A percentile compares a stretch with the other conserved stretches of the same genome.
Conservation (phyloP, 2,888 invertebrate species). For the Patella ulyssiponensis region DNA sequence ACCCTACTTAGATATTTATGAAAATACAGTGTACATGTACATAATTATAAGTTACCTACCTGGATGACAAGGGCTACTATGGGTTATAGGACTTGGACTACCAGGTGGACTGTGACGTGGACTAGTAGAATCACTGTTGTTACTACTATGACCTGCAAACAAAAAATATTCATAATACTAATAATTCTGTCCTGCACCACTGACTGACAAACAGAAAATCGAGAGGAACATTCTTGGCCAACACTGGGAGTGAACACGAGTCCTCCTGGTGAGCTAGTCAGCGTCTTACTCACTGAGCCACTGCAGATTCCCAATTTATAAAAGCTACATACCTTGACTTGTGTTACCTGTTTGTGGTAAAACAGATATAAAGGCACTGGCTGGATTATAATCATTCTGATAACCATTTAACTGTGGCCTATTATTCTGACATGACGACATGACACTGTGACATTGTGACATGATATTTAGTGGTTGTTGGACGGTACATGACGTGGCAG, state of each 20-base stretch:
- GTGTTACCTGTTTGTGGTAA: slow-evolving; percentile 25
- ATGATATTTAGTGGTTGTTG: slow-evolving; percentile 49
- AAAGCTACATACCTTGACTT: slow-evolving; percentile 32
- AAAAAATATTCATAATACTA: no score
- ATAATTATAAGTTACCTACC: slow-evolving; percentile 29
- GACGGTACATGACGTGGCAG: slow-evolving; percentile 45
- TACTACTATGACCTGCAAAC: slow-evolving; percentile 36
- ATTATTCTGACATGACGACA: slow-evolving; percentile 1
- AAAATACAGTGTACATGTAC: not conserved
- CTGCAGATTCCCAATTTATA: not conserved
- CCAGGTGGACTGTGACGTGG: slow-evolving; percentile 51
- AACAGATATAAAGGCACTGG: slow-evolving; percentile 49
- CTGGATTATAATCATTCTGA: slow-evolving; percentile 59
- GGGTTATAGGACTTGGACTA: slow-evolving; percentile 53
- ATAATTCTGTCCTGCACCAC: no score
- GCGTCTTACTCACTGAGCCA: no score
- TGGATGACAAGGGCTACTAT: slow-evolving; percentile 38
- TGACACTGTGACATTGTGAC: slow-evolving; percentile 27
- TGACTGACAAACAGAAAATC: no score
- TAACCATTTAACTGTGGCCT: slow-evolving; percentile 51
- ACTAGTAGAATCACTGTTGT: slow-evolving; percentile 58
- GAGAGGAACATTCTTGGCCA: no score
- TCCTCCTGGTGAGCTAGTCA: no score
- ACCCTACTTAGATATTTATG: no score
- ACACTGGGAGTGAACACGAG: no score